These are phyloP conservation scores for Mus caroli DNA, from an alignment of 2,797 vertebrate genomes.

Conservation along the genomic window DNA sequence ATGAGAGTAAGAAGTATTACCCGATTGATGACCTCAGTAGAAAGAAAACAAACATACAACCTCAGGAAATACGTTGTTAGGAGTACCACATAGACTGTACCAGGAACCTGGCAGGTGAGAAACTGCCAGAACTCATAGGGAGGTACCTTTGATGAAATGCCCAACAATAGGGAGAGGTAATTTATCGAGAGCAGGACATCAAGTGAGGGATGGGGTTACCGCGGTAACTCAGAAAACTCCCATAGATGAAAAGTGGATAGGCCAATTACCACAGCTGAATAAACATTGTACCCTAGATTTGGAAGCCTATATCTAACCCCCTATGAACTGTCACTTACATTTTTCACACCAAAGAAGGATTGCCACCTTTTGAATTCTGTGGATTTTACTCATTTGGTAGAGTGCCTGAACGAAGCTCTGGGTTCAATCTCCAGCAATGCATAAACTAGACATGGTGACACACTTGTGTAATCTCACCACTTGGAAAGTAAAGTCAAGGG, in stretches of 20 bases:
- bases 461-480: not conserved
- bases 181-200: too few relatives aligned
- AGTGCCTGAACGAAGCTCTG: not conserved
- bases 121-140: too few relatives aligned
- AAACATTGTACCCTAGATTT: constrained; percentile 35
- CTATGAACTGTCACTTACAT: not conserved
- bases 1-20: not conserved
- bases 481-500: not conserved
- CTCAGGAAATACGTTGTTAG: too few relatives aligned
- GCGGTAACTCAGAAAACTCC: not conserved
- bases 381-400: not conserved
- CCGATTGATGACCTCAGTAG: too few relatives aligned
- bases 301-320: not conserved
- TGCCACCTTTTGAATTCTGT: not conserved
- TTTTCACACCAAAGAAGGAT: not conserved
- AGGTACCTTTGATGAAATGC: too few relatives aligned
- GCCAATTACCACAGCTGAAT: not conserved
- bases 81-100: too few relatives aligned
- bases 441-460: not conserved
- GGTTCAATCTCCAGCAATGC: not conserved
- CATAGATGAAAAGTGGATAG: not conserved
- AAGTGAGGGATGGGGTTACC: too few relatives aligned
- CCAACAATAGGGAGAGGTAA: too few relatives aligned
- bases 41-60: too few relatives aligned
- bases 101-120: too few relatives aligned